phyloP scores from a whole-genome alignment of 2,888 invertebrate genomes.

The Scrobipalpa atriplicella region DNA sequence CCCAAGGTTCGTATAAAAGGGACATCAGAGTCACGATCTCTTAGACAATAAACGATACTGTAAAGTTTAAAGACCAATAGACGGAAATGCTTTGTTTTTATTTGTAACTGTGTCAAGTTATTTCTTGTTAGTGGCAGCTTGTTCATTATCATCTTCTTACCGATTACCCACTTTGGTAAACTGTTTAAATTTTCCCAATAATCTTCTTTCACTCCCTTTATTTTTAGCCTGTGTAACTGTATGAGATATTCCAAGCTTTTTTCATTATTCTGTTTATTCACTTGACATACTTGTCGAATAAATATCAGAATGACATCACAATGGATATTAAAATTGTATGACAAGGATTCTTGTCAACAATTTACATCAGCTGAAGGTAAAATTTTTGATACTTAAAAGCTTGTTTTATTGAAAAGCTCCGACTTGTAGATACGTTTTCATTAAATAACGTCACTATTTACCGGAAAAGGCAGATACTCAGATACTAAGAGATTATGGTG shows the following conservation, averaged over 20 bases:
- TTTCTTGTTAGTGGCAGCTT: neutral
- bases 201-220: no score
- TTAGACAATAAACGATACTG: slow-evolving; percentile 6
- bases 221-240: no score
- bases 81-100: neutral
- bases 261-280: neutral
- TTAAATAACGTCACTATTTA: no score
- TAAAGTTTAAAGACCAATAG: neutral
- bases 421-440: no score
- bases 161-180: no score
- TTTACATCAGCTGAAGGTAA: neutral
- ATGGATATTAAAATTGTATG: slow-evolving; percentile 16
- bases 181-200: no score
- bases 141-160: no score
- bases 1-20: slow-evolving; percentile 28
- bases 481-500: no score
- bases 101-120: neutral
- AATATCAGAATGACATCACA: slow-evolving; percentile 17
- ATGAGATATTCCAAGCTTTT: no score
- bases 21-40: slow-evolving; percentile 29
- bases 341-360: neutral
- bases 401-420: neutral
- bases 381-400: neutral
- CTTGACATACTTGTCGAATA: neutral
- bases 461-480: no score